Evolutionary conservation across 1,140 invertebrate genomes (phyloP).

Genomic region (Scylla paramamosain): DNA sequence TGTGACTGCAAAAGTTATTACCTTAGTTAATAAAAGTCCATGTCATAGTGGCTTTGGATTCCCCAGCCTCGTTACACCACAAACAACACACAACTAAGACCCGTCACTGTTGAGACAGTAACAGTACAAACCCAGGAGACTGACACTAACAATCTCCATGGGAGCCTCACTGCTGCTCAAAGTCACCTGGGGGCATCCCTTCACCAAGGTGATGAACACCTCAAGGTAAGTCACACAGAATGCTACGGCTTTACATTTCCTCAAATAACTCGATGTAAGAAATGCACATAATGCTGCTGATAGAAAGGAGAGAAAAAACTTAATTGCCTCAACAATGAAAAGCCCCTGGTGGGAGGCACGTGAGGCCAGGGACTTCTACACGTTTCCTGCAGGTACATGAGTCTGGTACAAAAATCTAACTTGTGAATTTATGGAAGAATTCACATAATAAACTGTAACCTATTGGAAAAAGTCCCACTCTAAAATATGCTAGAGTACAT

Average conservation of each 20-base stretch:
- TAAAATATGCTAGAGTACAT: slow-evolving; percentile 9
- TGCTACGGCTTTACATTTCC: not conserved
- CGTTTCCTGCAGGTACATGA: slow-evolving; percentile 59
- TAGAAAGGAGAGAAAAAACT: not conserved
- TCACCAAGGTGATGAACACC: not conserved
- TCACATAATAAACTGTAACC: slow-evolving; percentile 30
- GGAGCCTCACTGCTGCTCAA: slow-evolving; percentile 6
- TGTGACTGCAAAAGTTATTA: slow-evolving; percentile 62
- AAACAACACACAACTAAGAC: slow-evolving; percentile 8
- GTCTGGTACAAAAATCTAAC: slow-evolving; percentile 46
- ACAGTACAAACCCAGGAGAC: not conserved
- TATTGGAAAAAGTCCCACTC: slow-evolving; percentile 8
- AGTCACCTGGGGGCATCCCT: not conserved
- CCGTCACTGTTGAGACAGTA: not conserved
- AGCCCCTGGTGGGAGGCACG: not conserved
- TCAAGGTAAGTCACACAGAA: not conserved
- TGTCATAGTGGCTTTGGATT: slow-evolving; percentile 70
- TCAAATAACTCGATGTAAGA: not conserved
- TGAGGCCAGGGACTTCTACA: not conserved
- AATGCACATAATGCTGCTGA: not conserved
- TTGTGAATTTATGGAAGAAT: slow-evolving; percentile 26
- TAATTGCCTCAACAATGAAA: slow-evolving; percentile 1
- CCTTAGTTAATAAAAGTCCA: slow-evolving; percentile 61
- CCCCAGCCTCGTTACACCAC: slow-evolving; percentile 41
- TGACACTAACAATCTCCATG: not conserved